phyloP scores from a whole-genome alignment of 2,888 invertebrate species.

The Apoderus coryli region DNA sequence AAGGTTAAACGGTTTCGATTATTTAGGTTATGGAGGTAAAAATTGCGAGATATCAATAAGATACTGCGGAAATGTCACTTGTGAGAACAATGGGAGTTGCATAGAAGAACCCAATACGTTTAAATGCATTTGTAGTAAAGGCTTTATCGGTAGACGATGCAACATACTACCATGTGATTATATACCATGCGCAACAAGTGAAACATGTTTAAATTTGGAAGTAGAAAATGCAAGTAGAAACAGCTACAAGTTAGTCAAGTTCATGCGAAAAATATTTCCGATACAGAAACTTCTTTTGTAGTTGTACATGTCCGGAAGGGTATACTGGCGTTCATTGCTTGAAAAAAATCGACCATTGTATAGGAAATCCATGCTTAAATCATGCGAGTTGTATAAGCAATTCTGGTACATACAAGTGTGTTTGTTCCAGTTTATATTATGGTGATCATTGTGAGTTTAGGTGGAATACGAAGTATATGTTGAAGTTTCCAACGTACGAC shows the following conservation, averaged over 20 bases:
- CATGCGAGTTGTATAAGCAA: slow-evolving; percentile 29
- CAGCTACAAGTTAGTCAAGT: slow-evolving; percentile 31
- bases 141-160: slow-evolving; percentile 39
- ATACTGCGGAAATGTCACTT: slow-evolving; percentile 24
- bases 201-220: slow-evolving; percentile 33
- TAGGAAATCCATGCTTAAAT: slow-evolving; percentile 30
- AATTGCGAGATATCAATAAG: slow-evolving; percentile 23
- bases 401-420: slow-evolving; percentile 32
- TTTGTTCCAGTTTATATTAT: slow-evolving; percentile 35
- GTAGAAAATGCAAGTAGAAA: slow-evolving; percentile 29
- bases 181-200: slow-evolving; percentile 36
- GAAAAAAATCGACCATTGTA: slow-evolving; percentile 34
- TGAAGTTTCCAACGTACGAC: slow-evolving; percentile 41
- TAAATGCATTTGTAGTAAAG: slow-evolving; percentile 35
- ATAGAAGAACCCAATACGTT: slow-evolving; percentile 30
- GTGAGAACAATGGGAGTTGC: slow-evolving; percentile 33
- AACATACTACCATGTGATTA: slow-evolving; percentile 42
- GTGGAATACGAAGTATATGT: slow-evolving; percentile 36
- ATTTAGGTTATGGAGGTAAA: slow-evolving; percentile 27
- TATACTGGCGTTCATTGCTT: slow-evolving; percentile 38
- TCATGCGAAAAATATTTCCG: slow-evolving; percentile 1
- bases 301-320: slow-evolving; percentile 41
- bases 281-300: slow-evolving; percentile 19
- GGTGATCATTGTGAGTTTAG: slow-evolving; percentile 38
- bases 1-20: too few relatives aligned